Conservation (phyloP, 2,797 vertebrate genomes). For the Xyrichtys novacula region DNA sequence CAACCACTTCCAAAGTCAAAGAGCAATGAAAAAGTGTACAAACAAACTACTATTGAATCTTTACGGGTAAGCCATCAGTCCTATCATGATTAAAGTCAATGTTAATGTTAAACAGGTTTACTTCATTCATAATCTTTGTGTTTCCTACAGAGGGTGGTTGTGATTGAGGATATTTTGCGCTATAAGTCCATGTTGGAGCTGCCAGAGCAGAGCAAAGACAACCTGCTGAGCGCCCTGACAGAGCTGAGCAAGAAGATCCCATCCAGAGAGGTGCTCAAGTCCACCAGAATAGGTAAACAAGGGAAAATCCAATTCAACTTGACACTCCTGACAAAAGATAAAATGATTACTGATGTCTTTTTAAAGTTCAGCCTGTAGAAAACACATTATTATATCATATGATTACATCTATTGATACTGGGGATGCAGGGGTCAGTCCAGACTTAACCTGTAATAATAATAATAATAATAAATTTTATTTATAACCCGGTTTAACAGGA, state of each 20-base stretch:
- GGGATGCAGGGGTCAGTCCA: too few species aligned
- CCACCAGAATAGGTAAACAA: slow-evolving; percentile 92
- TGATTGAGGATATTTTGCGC: slow-evolving; percentile 95
- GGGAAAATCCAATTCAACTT: too few species aligned
- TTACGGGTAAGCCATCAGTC: slow-evolving; percentile 83
- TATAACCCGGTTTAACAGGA: too few species aligned
- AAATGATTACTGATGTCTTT: too few species aligned
- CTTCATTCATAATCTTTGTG: background rate
- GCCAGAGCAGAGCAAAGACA: slow-evolving; percentile 90
- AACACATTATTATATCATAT: too few species aligned
- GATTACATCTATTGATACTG: too few species aligned
- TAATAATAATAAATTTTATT: too few species aligned
- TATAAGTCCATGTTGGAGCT: slow-evolving; percentile 92
- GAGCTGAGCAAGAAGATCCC: slow-evolving; percentile 97
- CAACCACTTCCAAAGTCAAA: slow-evolving; percentile 66
- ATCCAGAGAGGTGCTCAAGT: slow-evolving; percentile 92
- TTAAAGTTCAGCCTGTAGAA: too few species aligned
- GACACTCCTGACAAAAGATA: too few species aligned
- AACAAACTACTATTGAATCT: slow-evolving; percentile 91
- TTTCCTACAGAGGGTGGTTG: slow-evolving; percentile 92
- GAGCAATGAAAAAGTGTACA: slow-evolving; percentile 80
- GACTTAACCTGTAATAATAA: too few species aligned
- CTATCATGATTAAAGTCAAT: accelerated
- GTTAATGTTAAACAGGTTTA: background rate
- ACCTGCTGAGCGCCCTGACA: slow-evolving; percentile 87